Base-by-base conservation (phyloP, 2,113 vertebrate species). In the Lycaon pictus region DNA sequence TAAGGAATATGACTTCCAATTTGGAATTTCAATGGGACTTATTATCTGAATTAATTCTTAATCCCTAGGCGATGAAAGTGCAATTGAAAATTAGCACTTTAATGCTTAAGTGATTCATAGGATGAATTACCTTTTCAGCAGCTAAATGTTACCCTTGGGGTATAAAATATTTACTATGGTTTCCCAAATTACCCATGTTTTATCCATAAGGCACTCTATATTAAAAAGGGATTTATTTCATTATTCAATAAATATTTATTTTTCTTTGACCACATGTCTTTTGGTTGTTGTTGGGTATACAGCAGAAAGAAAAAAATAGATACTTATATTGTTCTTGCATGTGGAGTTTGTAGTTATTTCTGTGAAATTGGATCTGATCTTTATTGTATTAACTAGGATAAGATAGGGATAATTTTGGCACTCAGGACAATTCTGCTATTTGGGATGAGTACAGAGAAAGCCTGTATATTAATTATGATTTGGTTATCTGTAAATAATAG, bases 31-130 rank as follows among this genome's bases (percentile, higher is more conserved):
- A 86, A 23, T 74, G 65, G 35, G 77, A 58, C 43, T 95, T 89
- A 93, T 96, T 97, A 95, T 96, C 16, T 92, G 82, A 95, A 93
- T 95, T 97, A 96, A 97, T 97, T 95, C 79, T 93, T 93, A 93
- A 93, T 83, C 86, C 91, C 72, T 91, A 83, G 48, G 65, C 88
- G 93, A 95, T 87, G 11, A 32, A 93, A 97, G n/a, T 74, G 10
- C 72, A 96, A 95, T 80, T 86, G 67, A 97, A 98, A 96, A 96
- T 96, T 89, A 83, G n/a, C 19, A 89, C n/a, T 93, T 95, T 83
- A 96, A 90, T 94, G 88, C 25, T 53, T 93, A 94, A 94, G 32
- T 93, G 65, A 89, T 80, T 98, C 79, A 96, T 95, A 87, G 72
- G 95, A 85, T 83, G 27, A 95, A 95, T 91, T 93, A 80, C 11